phyloP scores from a whole-genome alignment of 2,888 invertebrate genomes.

The Eupithecia inturbata region DNA sequence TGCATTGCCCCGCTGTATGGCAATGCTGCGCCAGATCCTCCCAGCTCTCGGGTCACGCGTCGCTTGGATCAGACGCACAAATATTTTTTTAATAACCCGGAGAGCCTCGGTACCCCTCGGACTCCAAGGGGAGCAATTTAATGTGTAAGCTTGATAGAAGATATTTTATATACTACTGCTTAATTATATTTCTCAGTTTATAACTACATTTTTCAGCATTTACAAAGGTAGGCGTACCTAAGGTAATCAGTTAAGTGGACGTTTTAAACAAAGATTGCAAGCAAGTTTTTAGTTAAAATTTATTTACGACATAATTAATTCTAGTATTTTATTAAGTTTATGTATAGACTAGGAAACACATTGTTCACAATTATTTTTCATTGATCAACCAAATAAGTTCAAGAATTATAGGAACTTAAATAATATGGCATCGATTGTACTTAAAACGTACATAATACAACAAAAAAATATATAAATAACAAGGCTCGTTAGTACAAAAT shows the following conservation, averaged over 20 bases:
- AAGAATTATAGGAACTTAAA: constrained; percentile 7
- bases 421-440: constrained; percentile 20
- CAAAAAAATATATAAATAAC: constrained; percentile 6
- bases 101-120: too few relatives aligned
- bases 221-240: not conserved
- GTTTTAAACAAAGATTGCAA: not conserved
- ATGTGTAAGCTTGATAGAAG: too few relatives aligned
- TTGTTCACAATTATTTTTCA: not conserved
- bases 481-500: not conserved
- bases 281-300: not conserved
- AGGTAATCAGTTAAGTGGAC: not conserved
- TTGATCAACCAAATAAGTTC: constrained; percentile 18
- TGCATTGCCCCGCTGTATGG: too few relatives aligned
- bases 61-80: too few relatives aligned
- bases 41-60: too few relatives aligned
- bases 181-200: not conserved
- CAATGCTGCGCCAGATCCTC: too few relatives aligned
- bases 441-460: constrained; percentile 10
- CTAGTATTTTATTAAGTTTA: constrained; percentile 17
- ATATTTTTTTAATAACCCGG: too few relatives aligned
- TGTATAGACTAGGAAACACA: constrained; percentile 56
- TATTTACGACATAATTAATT: constrained; percentile 1
- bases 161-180: too few relatives aligned
- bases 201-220: not conserved
- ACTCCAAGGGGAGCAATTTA: too few relatives aligned